A percentile compares a stretch with the other conserved stretches of the same genome.
These are phyloP conservation scores for Semotilus atromaculatus DNA, from an alignment of 2,797 vertebrate genomes.

Conservation along the genomic window DNA sequence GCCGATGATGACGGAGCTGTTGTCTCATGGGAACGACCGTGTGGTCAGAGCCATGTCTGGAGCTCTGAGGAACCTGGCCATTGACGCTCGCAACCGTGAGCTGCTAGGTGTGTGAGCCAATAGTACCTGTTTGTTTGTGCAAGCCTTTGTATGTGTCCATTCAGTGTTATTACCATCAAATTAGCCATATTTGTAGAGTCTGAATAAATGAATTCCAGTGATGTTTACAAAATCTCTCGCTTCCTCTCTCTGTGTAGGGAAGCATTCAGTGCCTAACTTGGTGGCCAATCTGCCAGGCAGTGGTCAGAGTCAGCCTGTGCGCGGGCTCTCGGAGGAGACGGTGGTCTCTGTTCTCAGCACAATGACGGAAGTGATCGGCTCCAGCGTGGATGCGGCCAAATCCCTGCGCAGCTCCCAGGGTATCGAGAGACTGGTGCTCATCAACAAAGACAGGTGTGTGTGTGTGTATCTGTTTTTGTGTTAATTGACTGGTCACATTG, in stretches of 20 bases:
- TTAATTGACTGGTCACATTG: neutral
- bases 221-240: neutral
- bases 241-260: slow-evolving; percentile 75
- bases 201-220: neutral
- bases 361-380: slow-evolving; percentile 89
- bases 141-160: neutral
- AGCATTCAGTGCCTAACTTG: slow-evolving; percentile 88
- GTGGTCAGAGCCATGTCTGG: slow-evolving; percentile 94
- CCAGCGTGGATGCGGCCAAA: slow-evolving; percentile 91
- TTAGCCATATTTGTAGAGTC: neutral
- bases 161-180: neutral
- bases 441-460: slow-evolving; percentile 91
- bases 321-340: slow-evolving; percentile 88
- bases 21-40: slow-evolving; percentile 86
- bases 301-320: slow-evolving; percentile 86
- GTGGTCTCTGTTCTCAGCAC: slow-evolving; percentile 92
- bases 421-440: slow-evolving; percentile 93
- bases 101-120: slow-evolving; percentile 83
- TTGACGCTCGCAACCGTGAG: slow-evolving; percentile 90
- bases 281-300: slow-evolving; percentile 88
- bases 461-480: neutral
- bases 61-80: slow-evolving; percentile 92
- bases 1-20: slow-evolving; percentile 88
- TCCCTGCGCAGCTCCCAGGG: slow-evolving; percentile 90
- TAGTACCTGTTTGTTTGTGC: neutral